Percentiles rank a stretch among this genome's conserved stretches.
These are phyloP conservation scores for Xenopus borealis DNA, from an alignment of 2,113 vertebrate species.

Conservation along the genomic window DNA sequence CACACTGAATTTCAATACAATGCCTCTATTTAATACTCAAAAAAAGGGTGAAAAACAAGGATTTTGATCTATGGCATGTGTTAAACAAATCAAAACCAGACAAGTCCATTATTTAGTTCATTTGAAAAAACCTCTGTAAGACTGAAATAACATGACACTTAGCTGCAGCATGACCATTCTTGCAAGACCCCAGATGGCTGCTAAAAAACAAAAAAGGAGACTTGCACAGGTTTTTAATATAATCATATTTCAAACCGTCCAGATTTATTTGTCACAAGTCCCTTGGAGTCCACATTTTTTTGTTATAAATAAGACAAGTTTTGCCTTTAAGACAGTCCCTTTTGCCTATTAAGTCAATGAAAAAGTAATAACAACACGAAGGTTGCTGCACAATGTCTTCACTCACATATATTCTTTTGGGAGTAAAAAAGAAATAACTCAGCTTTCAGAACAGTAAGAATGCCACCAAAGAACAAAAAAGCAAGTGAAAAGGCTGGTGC, in stretches of 20 bases:
- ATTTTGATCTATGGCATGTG: constrained; percentile 28
- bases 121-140: constrained; percentile 26
- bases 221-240: constrained; percentile 17
- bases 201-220: constrained; percentile 35
- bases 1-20: not conserved
- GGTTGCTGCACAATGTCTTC: constrained; percentile 25
- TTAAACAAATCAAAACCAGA: constrained; percentile 43
- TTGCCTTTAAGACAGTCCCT: constrained; percentile 24
- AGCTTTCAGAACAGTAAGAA: not conserved
- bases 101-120: constrained; percentile 34
- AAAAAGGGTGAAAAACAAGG: constrained; percentile 3
- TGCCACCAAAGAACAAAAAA: too few species aligned
- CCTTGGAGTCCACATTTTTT: constrained; percentile 33
- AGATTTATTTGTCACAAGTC: constrained; percentile 35
- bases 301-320: constrained; percentile 39
- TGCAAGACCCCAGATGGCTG: constrained; percentile 34
- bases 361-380: constrained; percentile 35
- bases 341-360: constrained; percentile 24
- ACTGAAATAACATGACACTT: constrained; percentile 42
- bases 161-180: constrained; percentile 31
- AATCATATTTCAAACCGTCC: constrained; percentile 37
- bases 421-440: constrained; percentile 16
- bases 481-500: too few species aligned
- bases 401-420: constrained; percentile 27
- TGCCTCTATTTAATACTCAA: not conserved